Evolutionary conservation across 2,797 vertebrate genomes (phyloP).

Genomic region (Sebastes trivittatus): DNA sequence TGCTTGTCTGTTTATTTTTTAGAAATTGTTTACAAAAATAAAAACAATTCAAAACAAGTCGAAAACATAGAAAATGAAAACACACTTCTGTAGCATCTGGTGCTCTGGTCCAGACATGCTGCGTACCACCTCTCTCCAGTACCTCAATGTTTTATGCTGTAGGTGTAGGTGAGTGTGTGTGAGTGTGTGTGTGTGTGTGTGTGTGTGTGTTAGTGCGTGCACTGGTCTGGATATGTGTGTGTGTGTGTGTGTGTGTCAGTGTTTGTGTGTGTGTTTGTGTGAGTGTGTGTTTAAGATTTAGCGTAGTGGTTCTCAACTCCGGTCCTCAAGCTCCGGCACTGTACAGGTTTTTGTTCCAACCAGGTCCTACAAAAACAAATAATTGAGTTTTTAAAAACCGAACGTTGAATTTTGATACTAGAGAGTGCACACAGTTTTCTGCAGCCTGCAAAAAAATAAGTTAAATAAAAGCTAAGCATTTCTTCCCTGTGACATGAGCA

Average conservation of each 20-base stretch:
- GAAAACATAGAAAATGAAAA: constrained; percentile 76
- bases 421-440: constrained; percentile 82
- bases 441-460: constrained; percentile 80
- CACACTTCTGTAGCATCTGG: constrained; percentile 82
- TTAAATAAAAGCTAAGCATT: constrained; percentile 73
- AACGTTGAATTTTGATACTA: constrained; percentile 77
- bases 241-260: constrained; percentile 35
- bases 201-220: constrained; percentile 34
- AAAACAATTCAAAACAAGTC: constrained; percentile 74
- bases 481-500: constrained; percentile 80
- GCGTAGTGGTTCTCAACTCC: constrained; percentile 90
- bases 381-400: constrained; percentile 85
- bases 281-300: constrained; percentile 78
- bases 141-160: constrained; percentile 81
- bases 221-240: constrained; percentile 42
- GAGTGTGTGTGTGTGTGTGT: constrained; percentile 47
- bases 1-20: constrained; percentile 79
- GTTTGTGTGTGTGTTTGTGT: constrained; percentile 44
- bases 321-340: constrained; percentile 89
- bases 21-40: constrained; percentile 84
- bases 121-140: constrained; percentile 80
- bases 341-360: constrained; percentile 92
- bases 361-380: constrained; percentile 92
- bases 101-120: constrained; percentile 81
- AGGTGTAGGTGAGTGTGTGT: constrained; percentile 55